These are phyloP conservation scores for Entomobrya multifasciata DNA, from an alignment of 2,888 invertebrate species.

Conservation along the genomic window DNA sequence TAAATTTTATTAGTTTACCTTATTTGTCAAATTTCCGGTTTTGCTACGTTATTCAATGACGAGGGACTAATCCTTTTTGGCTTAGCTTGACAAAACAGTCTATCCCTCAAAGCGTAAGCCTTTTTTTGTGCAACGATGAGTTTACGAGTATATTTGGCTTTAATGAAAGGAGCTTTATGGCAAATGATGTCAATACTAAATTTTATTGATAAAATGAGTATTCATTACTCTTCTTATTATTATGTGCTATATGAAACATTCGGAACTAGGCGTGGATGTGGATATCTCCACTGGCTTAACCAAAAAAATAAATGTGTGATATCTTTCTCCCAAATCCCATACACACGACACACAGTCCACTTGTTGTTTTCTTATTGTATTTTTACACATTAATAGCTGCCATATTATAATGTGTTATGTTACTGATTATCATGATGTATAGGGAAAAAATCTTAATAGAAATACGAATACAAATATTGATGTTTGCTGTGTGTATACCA, in stretches of 20 bases:
- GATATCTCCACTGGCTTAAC: constrained; percentile 42
- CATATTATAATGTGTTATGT: background rate
- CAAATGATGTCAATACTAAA: background rate
- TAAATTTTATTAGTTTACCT: too few relatives aligned
- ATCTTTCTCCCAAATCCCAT: constrained; percentile 32
- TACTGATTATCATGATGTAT: too few relatives aligned
- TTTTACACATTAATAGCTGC: constrained; percentile 23
- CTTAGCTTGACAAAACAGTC: background rate
- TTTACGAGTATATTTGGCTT: background rate
- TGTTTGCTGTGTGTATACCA: too few relatives aligned
- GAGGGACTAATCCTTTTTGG: too few relatives aligned
- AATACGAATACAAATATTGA: background rate
- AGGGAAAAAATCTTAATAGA: background rate
- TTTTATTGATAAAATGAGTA: constrained; percentile 20
- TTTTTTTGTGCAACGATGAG: background rate
- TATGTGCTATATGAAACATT: background rate
- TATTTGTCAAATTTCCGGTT: too few relatives aligned
- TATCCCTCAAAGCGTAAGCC: background rate
- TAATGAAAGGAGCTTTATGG: constrained; percentile 21
- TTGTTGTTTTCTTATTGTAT: constrained; percentile 29
- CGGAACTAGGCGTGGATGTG: constrained; percentile 67
- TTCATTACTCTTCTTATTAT: background rate
- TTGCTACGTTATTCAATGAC: too few relatives aligned
- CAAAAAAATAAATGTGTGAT: constrained; percentile 27
- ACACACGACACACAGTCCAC: too few relatives aligned